Conservation (phyloP, 2,113 vertebrate genomes). For the Dinomys branickii region DNA sequence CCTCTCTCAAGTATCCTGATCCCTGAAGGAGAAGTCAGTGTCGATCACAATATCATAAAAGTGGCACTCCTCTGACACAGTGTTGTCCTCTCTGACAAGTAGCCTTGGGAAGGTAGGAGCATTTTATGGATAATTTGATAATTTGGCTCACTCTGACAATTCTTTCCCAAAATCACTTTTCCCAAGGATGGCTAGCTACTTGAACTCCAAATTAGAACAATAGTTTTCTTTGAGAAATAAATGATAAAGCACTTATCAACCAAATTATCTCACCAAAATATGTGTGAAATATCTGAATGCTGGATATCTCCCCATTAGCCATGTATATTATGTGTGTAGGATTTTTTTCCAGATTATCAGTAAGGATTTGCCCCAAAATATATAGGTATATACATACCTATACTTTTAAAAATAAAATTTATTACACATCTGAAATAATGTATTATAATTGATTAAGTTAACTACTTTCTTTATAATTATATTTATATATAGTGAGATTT, state of each 20-base stretch:
- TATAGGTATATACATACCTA: not conserved
- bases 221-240: constrained; percentile 22
- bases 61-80: no score
- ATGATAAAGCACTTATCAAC: not conserved
- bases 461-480: not conserved
- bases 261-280: not conserved
- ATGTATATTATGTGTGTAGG: not conserved
- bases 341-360: not conserved
- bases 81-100: no score
- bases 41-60: no score
- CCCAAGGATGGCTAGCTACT: not conserved
- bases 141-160: not conserved
- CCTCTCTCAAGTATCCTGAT: not conserved
- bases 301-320: not conserved
- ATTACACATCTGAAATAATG: constrained; percentile 19
- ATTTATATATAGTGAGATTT: constrained; percentile 32
- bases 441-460: not conserved
- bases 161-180: constrained; percentile 41
- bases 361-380: constrained; percentile 1
- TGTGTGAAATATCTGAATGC: not conserved
- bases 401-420: constrained; percentile 5
- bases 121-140: not conserved
- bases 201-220: constrained; percentile 24
- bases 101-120: not conserved
- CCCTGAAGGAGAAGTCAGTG: not conserved